phyloP scores from a whole-genome alignment of 2,113 vertebrate genomes.

The Alosa alosa region DNA sequence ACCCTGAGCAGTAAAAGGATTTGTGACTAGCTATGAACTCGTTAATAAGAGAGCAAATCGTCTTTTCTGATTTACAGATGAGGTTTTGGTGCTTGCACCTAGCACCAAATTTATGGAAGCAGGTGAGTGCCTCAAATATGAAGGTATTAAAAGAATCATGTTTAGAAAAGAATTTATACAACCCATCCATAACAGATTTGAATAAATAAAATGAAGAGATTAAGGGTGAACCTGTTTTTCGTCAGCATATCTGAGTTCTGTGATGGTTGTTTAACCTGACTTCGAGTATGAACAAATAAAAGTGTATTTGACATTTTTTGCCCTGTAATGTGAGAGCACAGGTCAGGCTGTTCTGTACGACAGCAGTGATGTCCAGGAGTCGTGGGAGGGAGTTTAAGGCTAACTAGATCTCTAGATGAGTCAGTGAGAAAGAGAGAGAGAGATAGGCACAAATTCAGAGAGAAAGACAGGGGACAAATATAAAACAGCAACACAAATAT shows the following conservation, averaged over 20 bases:
- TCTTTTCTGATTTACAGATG: no score
- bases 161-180: no score
- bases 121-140: no score
- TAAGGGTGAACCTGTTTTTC: not conserved
- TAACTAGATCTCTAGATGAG: constrained; percentile 46
- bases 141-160: not conserved
- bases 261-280: not conserved
- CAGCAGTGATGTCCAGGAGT: not conserved
- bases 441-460: not conserved
- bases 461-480: not conserved
- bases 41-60: not conserved
- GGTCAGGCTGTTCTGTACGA: constrained; percentile 12
- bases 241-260: not conserved
- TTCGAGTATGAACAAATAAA: not conserved
- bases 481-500: not conserved
- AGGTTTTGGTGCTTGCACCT: no score
- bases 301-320: not conserved
- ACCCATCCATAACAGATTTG: not conserved
- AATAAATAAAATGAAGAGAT: not conserved
- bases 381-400: constrained; percentile 1
- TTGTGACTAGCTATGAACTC: not conserved
- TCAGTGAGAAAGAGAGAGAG: constrained; percentile 3
- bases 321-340: constrained; percentile 8
- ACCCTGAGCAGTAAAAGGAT: not conserved
- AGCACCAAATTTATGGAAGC: no score